phyloP scores from a whole-genome alignment of 37 sponge, comb jelly and placozoan species.

The Cliona cf. orientalis region DNA sequence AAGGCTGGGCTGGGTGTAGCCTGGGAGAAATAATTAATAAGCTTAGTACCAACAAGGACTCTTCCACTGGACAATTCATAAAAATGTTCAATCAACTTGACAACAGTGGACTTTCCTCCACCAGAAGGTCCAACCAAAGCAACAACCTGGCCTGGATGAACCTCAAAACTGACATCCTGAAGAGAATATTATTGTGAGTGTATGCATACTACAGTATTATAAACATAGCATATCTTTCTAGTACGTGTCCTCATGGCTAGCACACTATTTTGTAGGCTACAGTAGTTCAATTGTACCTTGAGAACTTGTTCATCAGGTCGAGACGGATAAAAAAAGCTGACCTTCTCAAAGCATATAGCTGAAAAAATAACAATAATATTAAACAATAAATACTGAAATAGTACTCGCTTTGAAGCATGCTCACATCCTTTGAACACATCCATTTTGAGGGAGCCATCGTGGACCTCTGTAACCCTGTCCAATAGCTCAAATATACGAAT shows the following conservation, averaged over 20 bases:
- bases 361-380: background rate
- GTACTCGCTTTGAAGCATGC: background rate
- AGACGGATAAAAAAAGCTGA: slow-evolving; percentile 82
- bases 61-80: slow-evolving; percentile 68
- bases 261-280: background rate
- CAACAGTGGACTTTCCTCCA: slow-evolving; percentile 88
- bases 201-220: background rate
- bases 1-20: no score
- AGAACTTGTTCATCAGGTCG: slow-evolving; percentile 84
- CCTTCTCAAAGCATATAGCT: slow-evolving; percentile 74
- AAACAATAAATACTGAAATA: background rate
- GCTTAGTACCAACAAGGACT: slow-evolving; percentile 47
- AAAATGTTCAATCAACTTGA: slow-evolving; percentile 86
- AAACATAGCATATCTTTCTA: background rate
- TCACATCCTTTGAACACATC: slow-evolving; percentile 63
- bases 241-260: background rate
- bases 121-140: slow-evolving; percentile 92
- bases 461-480: slow-evolving; percentile 63
- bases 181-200: background rate
- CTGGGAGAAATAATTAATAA: background rate
- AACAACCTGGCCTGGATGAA: slow-evolving; percentile 81
- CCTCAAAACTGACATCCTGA: slow-evolving; percentile 69
- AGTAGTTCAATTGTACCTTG: slow-evolving; percentile 44
- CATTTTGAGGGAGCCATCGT: slow-evolving; percentile 53
- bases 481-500: slow-evolving; percentile 81